Conservation (phyloP, 2,113 vertebrate species). For the Podarcis muralis region DNA sequence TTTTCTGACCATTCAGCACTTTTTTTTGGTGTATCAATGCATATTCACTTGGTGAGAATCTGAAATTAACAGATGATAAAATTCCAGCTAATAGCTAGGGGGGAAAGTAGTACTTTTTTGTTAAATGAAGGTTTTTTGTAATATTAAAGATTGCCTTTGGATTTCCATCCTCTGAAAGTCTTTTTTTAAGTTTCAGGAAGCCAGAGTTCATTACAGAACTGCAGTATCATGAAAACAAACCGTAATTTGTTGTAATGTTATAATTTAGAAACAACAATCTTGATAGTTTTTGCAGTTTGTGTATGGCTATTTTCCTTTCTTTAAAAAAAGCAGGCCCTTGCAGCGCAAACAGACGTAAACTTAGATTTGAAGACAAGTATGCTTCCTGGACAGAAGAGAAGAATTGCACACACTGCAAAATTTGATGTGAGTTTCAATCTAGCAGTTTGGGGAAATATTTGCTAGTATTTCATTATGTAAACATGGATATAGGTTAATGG, state of each 20-base stretch:
- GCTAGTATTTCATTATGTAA: background rate
- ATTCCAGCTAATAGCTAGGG: background rate
- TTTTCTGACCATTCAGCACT: no score
- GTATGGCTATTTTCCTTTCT: background rate
- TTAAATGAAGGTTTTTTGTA: background rate
- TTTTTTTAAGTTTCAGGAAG: background rate
- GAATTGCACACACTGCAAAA: slow-evolving; percentile 73
- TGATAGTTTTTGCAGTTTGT: background rate
- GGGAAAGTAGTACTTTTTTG: background rate
- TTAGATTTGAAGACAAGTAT: slow-evolving; percentile 39
- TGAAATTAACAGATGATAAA: background rate
- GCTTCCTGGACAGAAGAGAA: slow-evolving; percentile 66
- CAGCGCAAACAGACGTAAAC: slow-evolving; percentile 7
- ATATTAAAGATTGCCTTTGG: background rate
- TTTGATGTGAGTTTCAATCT: slow-evolving; percentile 44
- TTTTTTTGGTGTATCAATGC: background rate
- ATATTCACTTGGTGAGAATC: background rate
- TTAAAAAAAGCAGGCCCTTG: background rate
- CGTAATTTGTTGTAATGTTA: no score
- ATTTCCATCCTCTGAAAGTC: background rate
- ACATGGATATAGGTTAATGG: background rate
- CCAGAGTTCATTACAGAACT: background rate
- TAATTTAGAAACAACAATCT: background rate
- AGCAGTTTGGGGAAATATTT: background rate
- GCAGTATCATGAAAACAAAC: background rate